phyloP scores from a whole-genome alignment of 2,888 invertebrate species.

The Leptopilina drosophilae region DNA sequence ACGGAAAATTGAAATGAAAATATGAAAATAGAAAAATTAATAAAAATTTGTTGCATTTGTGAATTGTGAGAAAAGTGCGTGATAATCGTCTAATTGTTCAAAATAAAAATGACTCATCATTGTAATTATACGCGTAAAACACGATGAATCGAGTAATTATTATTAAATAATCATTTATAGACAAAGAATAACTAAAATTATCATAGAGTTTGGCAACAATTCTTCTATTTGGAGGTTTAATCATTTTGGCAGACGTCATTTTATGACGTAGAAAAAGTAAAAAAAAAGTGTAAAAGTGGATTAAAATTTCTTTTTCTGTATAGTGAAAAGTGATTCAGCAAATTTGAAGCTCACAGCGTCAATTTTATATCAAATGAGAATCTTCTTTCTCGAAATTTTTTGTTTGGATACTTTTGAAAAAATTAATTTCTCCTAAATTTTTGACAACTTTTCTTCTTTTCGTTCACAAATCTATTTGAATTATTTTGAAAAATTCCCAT shows the following conservation, averaged over 20 bases:
- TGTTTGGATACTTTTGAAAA: not conserved
- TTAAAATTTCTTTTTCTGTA: not conserved
- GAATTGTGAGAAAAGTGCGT: too few species aligned
- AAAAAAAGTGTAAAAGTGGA: not conserved
- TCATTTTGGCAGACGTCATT: constrained; percentile 42
- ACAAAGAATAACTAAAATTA: constrained; percentile 62
- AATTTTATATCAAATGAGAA: too few species aligned
- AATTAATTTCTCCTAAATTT: too few species aligned
- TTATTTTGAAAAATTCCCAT: too few species aligned
- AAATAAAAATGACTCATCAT: constrained; percentile 13
- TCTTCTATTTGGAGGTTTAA: constrained; percentile 38
- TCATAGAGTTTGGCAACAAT: constrained; percentile 62
- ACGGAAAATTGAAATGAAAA: too few species aligned
- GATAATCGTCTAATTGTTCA: too few species aligned
- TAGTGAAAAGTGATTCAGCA: not conserved
- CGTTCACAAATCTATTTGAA: too few species aligned
- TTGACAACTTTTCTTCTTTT: too few species aligned
- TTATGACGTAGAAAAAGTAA: not conserved
- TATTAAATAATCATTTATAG: constrained; percentile 60
- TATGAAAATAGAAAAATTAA: too few species aligned
- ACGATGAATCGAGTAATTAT: constrained; percentile 50
- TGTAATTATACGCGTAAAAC: constrained; percentile 35
- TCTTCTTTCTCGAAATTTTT: not conserved
- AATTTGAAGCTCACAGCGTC: not conserved
- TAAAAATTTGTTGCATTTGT: too few species aligned